Conservation (phyloP, 2,113 vertebrate genomes). For the Leucopternis melanops region DNA sequence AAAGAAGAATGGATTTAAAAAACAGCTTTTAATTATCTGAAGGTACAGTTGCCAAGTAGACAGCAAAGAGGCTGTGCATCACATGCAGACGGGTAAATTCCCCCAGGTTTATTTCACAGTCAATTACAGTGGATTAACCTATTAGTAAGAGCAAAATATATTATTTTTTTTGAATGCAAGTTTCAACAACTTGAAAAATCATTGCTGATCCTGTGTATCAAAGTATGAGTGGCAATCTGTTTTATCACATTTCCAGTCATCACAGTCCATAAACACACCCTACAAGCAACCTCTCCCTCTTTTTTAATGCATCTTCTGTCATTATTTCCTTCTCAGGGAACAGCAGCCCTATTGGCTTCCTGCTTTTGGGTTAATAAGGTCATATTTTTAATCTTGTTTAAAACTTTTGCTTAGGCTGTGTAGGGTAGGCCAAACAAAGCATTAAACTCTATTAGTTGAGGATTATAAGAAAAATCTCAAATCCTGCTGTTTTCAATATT, state of each 20-base stretch:
- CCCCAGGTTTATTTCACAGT: conserved; percentile 25
- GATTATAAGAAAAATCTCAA: conserved; percentile 58
- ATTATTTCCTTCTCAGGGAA: background rate
- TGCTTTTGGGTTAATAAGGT: conserved; percentile 52
- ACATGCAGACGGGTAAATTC: background rate
- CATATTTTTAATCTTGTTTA: conserved; percentile 57
- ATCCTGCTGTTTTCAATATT: conserved; percentile 53
- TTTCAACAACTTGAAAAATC: conserved; percentile 31
- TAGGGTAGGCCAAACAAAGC: conserved; percentile 49
- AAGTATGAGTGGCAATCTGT: background rate
- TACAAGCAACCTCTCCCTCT: background rate
- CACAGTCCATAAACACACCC: background rate
- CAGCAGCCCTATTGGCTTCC: background rate
- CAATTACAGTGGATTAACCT: conserved; percentile 24
- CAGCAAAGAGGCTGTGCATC: background rate
- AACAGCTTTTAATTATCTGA: conserved; percentile 34
- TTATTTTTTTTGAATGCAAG: background rate
- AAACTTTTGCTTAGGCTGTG: conserved; percentile 49
- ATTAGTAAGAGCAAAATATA: background rate
- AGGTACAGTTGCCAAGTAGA: background rate
- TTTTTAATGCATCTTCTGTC: background rate
- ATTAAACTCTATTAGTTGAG: conserved; percentile 56
- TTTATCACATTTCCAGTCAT: background rate
- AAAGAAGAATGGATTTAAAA: background rate
- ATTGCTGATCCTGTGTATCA: too few species aligned